phyloP scores from a whole-genome alignment of 2,888 invertebrate species.

The Cryptocephalus moraei region DNA sequence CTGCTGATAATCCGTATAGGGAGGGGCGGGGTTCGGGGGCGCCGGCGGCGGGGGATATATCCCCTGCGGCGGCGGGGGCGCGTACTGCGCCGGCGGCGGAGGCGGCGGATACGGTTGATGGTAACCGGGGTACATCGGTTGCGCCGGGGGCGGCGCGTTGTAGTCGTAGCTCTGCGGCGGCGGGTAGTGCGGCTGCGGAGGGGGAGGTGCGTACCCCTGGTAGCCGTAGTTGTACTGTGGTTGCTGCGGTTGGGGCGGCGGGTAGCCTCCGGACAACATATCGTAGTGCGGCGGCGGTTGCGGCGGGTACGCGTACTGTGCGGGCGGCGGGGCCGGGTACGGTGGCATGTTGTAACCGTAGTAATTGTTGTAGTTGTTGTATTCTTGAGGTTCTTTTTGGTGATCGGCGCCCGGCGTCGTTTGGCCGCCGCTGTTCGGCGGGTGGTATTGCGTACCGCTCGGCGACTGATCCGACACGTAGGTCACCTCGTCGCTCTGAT shows the following conservation, averaged over 20 bases:
- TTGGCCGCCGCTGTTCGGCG: constrained; percentile 18
- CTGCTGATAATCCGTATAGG: constrained; percentile 30
- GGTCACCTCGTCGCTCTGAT: constrained; percentile 29
- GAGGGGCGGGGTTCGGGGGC: constrained; percentile 16
- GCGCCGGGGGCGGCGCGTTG: constrained; percentile 15
- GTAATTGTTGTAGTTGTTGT: constrained; percentile 17
- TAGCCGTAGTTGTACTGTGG: constrained; percentile 26
- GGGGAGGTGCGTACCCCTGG: constrained; percentile 30
- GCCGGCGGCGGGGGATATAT: constrained; percentile 25
- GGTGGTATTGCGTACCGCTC: constrained; percentile 5
- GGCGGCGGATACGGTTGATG: constrained; percentile 29
- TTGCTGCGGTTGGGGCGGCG: constrained; percentile 22
- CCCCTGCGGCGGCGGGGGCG: constrained; percentile 24
- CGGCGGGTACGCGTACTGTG: constrained; percentile 28
- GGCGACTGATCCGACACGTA: constrained; percentile 29
- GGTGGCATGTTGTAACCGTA: constrained; percentile 25
- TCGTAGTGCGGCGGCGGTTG: constrained; percentile 33
- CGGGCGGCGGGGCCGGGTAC: constrained; percentile 19
- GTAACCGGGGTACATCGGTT: constrained; percentile 24
- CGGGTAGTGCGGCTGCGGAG: constrained; percentile 27
- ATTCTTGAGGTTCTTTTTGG: constrained; percentile 10
- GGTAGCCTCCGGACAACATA: constrained; percentile 26
- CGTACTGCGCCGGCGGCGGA: constrained; percentile 30
- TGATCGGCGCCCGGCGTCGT: constrained; percentile 6
- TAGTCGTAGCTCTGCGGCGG: constrained; percentile 20